Conservation (phyloP, 2,888 invertebrate genomes). For the Melieria picta region DNA sequence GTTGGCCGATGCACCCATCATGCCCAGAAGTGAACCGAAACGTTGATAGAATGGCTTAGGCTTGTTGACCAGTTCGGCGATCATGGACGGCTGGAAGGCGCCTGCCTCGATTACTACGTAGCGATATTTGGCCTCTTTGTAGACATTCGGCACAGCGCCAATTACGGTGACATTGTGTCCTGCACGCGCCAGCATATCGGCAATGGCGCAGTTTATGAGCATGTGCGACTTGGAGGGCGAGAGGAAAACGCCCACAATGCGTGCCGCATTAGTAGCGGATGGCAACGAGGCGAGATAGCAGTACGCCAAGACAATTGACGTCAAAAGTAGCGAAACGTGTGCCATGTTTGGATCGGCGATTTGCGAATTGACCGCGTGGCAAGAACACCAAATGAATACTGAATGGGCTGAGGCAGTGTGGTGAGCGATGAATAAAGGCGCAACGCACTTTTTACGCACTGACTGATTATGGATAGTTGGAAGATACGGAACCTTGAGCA, state of each 20-base stretch:
- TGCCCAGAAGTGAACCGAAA: not conserved
- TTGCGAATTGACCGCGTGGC: too few species aligned
- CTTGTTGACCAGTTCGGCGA: constrained; percentile 3
- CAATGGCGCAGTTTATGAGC: constrained; percentile 25
- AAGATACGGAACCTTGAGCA: too few species aligned
- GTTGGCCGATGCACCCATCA: constrained; percentile 16
- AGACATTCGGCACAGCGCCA: constrained; percentile 24
- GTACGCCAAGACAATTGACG: too few species aligned
- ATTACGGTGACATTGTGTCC: constrained; percentile 35
- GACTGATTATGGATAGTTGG: too few species aligned
- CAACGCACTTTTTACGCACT: too few species aligned
- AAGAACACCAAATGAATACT: too few species aligned
- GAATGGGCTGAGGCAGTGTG: too few species aligned
- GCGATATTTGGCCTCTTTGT: constrained; percentile 22
- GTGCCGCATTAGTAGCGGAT: constrained; percentile 4
- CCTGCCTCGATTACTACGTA: constrained; percentile 6
- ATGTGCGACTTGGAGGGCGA: constrained; percentile 22
- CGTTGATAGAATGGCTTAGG: not conserved
- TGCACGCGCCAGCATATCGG: constrained; percentile 9
- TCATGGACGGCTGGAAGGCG: not conserved
- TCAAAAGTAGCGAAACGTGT: too few species aligned
- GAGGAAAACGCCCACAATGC: constrained; percentile 33
- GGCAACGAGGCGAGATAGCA: too few species aligned
- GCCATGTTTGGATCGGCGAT: too few species aligned
- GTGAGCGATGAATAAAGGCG: too few species aligned